phyloP scores from a whole-genome alignment of 2,888 invertebrate species.

The Heliconius sara region DNA sequence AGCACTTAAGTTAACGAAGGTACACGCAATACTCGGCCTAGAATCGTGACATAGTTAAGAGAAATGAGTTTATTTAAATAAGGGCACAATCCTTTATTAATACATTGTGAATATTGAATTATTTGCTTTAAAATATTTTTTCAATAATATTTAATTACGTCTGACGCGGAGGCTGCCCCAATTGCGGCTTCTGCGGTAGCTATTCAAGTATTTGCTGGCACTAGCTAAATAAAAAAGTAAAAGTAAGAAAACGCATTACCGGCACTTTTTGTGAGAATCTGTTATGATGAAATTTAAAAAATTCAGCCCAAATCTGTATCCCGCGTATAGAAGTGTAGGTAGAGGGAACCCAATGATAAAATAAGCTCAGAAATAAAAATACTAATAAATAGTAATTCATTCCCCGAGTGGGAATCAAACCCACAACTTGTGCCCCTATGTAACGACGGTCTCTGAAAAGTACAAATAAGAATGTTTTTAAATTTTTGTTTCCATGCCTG shows the following conservation, averaged over 20 bases:
- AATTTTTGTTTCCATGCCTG: too few species aligned
- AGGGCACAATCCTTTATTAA: slow-evolving; percentile 21
- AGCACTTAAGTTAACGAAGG: slow-evolving; percentile 48
- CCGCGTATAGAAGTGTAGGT: too few species aligned
- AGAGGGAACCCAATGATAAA: too few species aligned
- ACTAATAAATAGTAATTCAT: too few species aligned
- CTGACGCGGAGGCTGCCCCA: slow-evolving; percentile 17
- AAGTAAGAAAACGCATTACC: slow-evolving; percentile 4
- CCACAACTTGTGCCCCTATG: too few species aligned
- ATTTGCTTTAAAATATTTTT: slow-evolving; percentile 6
- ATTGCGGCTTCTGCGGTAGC: slow-evolving; percentile 25
- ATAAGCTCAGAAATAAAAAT: too few species aligned
- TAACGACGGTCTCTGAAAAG: too few species aligned
- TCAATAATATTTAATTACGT: slow-evolving; percentile 26
- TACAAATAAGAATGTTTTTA: too few species aligned
- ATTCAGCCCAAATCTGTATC: background rate
- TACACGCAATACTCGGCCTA: slow-evolving; percentile 43
- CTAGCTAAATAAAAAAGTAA: slow-evolving; percentile 6
- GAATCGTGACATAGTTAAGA: slow-evolving; percentile 43
- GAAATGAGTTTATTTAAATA: slow-evolving; percentile 35
- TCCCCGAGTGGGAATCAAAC: too few species aligned
- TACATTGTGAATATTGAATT: slow-evolving; percentile 17
- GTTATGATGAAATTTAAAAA: background rate
- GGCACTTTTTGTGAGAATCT: background rate
- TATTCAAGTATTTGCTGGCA: slow-evolving; percentile 19